phyloP scores from a whole-genome alignment of 1,140 invertebrate genomes.

The Chlorops oryzae region DNA sequence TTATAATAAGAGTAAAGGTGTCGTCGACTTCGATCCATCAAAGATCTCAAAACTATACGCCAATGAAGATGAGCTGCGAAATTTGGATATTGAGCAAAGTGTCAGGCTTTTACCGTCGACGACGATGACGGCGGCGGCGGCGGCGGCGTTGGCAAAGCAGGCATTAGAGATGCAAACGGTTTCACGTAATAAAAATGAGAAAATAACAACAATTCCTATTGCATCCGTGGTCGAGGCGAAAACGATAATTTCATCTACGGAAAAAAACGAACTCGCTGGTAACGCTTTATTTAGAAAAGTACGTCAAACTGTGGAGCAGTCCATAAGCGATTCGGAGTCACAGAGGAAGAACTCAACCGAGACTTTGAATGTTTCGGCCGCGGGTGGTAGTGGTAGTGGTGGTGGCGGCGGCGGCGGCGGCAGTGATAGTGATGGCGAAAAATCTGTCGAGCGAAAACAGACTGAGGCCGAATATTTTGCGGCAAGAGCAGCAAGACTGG shows the following conservation, averaged over 20 bases:
- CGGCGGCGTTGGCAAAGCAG: not conserved
- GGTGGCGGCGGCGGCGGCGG: not conserved
- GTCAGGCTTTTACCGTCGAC: conserved; percentile 12
- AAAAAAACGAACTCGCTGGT: conserved; percentile 39
- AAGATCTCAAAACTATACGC: conserved; percentile 35
- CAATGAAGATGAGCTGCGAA: conserved; percentile 39
- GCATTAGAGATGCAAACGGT: too few species aligned
- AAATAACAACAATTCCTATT: too few species aligned
- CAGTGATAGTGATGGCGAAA: not conserved
- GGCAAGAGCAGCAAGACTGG: conserved; percentile 35
- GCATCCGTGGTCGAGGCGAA: not conserved
- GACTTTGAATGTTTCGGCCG: not conserved
- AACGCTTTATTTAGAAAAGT: conserved; percentile 48
- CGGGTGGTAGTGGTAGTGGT: not conserved
- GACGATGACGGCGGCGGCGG: not conserved
- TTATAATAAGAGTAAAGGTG: conserved; percentile 40
- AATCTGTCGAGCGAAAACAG: conserved; percentile 14
- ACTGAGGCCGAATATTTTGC: conserved; percentile 42
- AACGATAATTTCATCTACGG: conserved; percentile 2
- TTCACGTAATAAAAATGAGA: too few species aligned
- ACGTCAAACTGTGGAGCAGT: conserved; percentile 38
- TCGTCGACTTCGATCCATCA: conserved; percentile 26
- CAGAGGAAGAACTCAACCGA: conserved; percentile 3
- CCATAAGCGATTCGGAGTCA: conserved; percentile 26
- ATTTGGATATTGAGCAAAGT: conserved; percentile 33